A percentile compares a stretch with the other conserved stretches of the same genome.
phyloP scores from a whole-genome alignment of 2,888 invertebrate genomes.

The Schizotus pectinicornis region DNA sequence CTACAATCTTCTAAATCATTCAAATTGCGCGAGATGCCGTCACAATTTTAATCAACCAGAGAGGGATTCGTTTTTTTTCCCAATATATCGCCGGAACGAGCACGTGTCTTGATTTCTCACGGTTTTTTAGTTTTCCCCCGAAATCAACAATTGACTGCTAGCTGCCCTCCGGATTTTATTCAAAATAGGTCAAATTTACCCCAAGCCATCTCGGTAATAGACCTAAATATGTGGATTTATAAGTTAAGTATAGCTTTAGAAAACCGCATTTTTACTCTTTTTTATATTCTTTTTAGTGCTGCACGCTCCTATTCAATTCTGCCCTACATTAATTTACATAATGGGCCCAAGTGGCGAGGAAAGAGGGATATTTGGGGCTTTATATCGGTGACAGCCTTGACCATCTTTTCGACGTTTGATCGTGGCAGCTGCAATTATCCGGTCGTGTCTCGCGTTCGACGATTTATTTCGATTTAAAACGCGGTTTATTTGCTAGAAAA shows the following conservation, averaged over 20 bases:
- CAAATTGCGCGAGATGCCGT: neutral
- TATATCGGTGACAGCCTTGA: conserved; percentile 24
- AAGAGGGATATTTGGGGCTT: conserved; percentile 27
- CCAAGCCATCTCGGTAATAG: conserved; percentile 21
- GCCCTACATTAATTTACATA: conserved; percentile 47
- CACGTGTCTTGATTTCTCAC: conserved; percentile 32
- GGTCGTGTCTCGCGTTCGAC: conserved; percentile 23
- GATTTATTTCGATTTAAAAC: conserved; percentile 18
- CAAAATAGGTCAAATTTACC: conserved; percentile 25
- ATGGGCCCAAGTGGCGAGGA: conserved; percentile 40
- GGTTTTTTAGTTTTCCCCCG: conserved; percentile 7
- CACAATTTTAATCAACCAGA: neutral
- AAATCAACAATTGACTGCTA: conserved; percentile 3
- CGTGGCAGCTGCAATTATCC: conserved; percentile 38
- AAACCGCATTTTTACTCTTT: conserved; percentile 33
- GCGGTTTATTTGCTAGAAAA: conserved; percentile 9
- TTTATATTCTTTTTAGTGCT: conserved; percentile 37
- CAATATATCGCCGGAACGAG: neutral
- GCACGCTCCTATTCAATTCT: conserved; percentile 41
- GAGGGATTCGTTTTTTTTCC: neutral
- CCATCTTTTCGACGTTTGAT: conserved; percentile 28
- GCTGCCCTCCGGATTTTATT: conserved; percentile 14
- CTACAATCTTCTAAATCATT: conserved; percentile 19
- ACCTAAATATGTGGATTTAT: conserved; percentile 28
- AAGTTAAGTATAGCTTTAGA: conserved; percentile 28